Base-by-base conservation (phyloP, 1,140 invertebrate species). In the Fopius arisanus region DNA sequence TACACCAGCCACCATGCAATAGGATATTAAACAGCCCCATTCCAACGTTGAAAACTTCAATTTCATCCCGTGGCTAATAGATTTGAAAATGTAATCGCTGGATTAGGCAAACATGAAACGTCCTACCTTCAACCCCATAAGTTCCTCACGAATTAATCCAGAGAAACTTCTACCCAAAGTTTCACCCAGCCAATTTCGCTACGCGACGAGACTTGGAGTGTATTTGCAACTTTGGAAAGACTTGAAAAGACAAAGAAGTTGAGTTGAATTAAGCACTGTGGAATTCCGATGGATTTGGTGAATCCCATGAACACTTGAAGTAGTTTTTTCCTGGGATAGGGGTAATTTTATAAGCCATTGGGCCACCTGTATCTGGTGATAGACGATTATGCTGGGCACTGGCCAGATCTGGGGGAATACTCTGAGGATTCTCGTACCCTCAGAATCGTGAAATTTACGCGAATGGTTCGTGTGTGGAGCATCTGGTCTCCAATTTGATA, bases 61-160 rank as follows among this genome's bases (percentile, higher is more conserved):
- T 51, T 33, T 67, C 54, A 63, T 51, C 71, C 63, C 37, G 31
- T 10, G 48, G 65, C 67, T 73, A 67, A 73, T 73, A 73, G 65
- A 73, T 73, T 73, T 33, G 54, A 67, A 73, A 73, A 73, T 67
- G 71, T 73, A 67, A 73, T 73, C 71, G 63, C 71, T 31, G 63
- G 28, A 65, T 65, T 54, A 26, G n/a, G 63, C 16, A n/a, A 67
- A 73, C 67, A 65, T 37, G 71, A 51, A 29, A 40, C 5, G 21
- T 54, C 10, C 33, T 43, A 51, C 71, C 51, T 21, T 43, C 16
- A 59, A 33, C 33, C 40, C 70, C 59, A 72, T 51, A 37, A 65
- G 65, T 67, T 48, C 40, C 28, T 73, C 71, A 73, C 71, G 31
- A 73, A 67, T 73, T 73, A 73, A 73, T 73, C 65, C 63, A 33